Evolutionary conservation across 2,113 vertebrate species (phyloP).

Genomic region (Typhlomys cinereus): DNA sequence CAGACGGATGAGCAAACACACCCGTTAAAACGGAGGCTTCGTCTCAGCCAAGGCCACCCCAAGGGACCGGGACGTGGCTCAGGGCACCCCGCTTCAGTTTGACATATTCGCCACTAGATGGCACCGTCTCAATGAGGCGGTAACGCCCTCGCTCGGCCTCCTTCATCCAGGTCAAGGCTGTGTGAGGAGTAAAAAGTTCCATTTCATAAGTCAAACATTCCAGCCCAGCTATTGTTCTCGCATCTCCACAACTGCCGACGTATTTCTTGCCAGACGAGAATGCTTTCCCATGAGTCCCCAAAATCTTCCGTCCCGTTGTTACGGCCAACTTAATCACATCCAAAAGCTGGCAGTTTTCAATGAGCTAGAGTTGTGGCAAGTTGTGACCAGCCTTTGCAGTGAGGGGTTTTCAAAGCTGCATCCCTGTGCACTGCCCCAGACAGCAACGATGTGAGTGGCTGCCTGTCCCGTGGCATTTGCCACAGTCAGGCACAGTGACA

Average conservation of each 20-base stretch:
- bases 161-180: not conserved
- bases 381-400: not conserved
- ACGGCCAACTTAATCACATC: not conserved
- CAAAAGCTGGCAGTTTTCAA: not conserved
- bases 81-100: slow-evolving; percentile 55
- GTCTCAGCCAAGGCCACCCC: not conserved
- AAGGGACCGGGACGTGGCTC: not conserved
- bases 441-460: not conserved
- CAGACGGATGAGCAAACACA: not conserved
- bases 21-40: not conserved
- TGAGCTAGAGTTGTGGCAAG: not conserved
- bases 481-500: not conserved
- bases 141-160: not conserved
- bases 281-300: not conserved
- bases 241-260: not conserved
- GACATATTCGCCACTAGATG: slow-evolving; percentile 72
- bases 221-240: slow-evolving; percentile 16
- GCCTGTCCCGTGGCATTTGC: not conserved
- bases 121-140: slow-evolving; percentile 76
- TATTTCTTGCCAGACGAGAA: not conserved
- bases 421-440: not conserved
- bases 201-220: slow-evolving; percentile 39
- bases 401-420: not conserved
- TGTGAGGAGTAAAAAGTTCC: not conserved
- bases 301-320: not conserved